Base-by-base conservation (phyloP, 2,888 invertebrate species). In the Eristalis arbustorum region DNA sequence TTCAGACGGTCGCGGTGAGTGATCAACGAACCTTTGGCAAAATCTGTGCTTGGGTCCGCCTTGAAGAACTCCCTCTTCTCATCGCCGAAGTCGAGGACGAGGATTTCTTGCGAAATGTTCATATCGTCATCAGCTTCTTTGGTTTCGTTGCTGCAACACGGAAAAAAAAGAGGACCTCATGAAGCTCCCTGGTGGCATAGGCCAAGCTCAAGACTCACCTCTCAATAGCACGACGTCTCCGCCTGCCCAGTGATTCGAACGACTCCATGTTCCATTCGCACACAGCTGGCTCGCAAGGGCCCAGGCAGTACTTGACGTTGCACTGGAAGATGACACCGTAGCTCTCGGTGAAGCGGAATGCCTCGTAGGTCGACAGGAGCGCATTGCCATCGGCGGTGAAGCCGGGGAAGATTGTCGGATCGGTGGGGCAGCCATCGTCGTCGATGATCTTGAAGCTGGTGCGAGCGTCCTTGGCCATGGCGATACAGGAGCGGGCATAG, bases 251-350 rank as follows among this genome's bases (percentile, higher is more conserved):
- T 1, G 98, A 98, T 92, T 98, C 97, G 77, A 97, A 94, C 8
- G 97, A 97, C 91, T 98, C 98, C 91, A 97, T 95, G 89, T 97
- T 98, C 96, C 97, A 97, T 94, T 97, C 97, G 92, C 98, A 98
- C 68, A 97, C 96, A 88, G 97, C 97, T 90, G 98, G 97, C 92
- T 98, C 98, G 91, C 98, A 98, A 89, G 97, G 98, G 91, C 98
- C 98, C 88, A 98, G 95, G 91, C 98, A 98, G 92, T 98, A 98
- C 92, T 98, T 98, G 90, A 98, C 98, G 93, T 98, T 98, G 93
- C 98, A 98, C 92, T 98, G 98, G 95, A 98, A 98, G 92, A 98
- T 98, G 85, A 98, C 98, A 68, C 98, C 98, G 90, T 98, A 98
- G 13, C 98, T 98, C 92, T 98, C 98, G 0, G 98, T 98, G 92